Evolutionary conservation across 2,797 vertebrate species (phyloP), one percentile per base, ranked within the genome.

Genomic region (Pitangus sulphuratus): DNA sequence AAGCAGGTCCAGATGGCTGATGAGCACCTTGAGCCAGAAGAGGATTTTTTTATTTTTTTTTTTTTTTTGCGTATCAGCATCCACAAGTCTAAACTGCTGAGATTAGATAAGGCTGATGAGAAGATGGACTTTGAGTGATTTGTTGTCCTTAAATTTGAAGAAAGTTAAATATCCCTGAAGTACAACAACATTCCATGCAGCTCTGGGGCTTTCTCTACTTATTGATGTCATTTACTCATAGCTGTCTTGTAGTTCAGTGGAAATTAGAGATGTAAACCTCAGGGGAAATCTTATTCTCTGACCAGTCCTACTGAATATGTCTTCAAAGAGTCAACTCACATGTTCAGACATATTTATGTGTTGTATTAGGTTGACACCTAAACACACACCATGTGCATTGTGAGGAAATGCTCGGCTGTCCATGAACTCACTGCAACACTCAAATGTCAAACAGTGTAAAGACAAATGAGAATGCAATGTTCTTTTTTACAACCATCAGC

Each of bases 1-100:
- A 97, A 94, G 76, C 54, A 91, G 89, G 94, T 98, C 96, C 97
- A 98, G 97, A 97, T 98, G 97, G 97, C 77, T 92, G 93, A 93
- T 94, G 86, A 97, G 68, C 84, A 97, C 96, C 96, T 97, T 95
- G 95, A 97, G 91, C 95, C 96, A 97, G 97, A 96, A 96, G 80
- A 76, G 60, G 42, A 57, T 21, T 19, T 88, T 88, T 89, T 89
- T 79, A 86, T 92, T 57, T 57, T 31, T 92, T 61, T 61, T n/a
- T 89, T 89, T 79, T 87, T 92, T 57, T 57, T 31, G 64, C 69
- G 11, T 57, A 61, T 77, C 78, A 71, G 28, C 58, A 82, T 90
- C 51, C 44, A 66, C 15, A 89, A 48, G 33, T 68, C 69, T 89
- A 35, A 87, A 87, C 51, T 54, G 74, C 44, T 83, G 60, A 90